phyloP scores from a whole-genome alignment of 2,797 vertebrate species.

The Ceryle rudis region DNA sequence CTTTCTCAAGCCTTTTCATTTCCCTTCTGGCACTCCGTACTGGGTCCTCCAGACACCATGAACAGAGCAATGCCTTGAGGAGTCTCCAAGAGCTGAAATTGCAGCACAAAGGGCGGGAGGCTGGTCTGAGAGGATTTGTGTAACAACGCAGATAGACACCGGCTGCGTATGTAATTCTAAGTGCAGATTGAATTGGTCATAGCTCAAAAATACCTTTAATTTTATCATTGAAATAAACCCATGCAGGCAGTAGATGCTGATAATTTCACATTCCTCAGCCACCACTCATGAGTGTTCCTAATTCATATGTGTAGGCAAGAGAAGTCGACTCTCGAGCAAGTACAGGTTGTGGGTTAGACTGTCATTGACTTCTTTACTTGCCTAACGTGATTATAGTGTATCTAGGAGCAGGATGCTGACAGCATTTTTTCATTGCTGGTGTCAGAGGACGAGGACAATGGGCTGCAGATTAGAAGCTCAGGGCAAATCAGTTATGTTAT shows the following conservation, averaged over 20 bases:
- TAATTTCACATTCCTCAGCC: not conserved
- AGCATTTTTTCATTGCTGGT: not conserved
- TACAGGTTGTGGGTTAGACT: not conserved
- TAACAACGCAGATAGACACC: accelerated
- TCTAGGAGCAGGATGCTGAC: conserved; percentile 12
- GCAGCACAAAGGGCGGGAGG: not conserved
- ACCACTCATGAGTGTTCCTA: not conserved
- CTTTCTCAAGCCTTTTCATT: not conserved
- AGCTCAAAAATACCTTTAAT: not conserved
- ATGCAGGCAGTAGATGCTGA: not conserved
- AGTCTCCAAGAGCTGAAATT: not conserved
- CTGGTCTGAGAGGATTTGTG: not conserved
- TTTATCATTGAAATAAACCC: not conserved
- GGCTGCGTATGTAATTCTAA: not conserved
- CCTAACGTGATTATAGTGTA: conserved; percentile 8
- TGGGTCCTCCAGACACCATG: not conserved
- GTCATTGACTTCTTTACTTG: conserved; percentile 21
- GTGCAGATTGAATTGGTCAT: not conserved
- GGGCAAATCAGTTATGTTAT: conserved; percentile 6
- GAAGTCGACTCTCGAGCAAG: not conserved
- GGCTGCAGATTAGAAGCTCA: conserved; percentile 40
- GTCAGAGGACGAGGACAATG: conserved; percentile 37
- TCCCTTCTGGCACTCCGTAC: not conserved
- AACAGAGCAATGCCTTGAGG: not conserved
- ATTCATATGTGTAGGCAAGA: not conserved